A percentile compares a stretch with the other conserved stretches of the same genome.
Evolutionary conservation across 1,140 invertebrate species (phyloP).

Genomic region (Zophobas morio): DNA sequence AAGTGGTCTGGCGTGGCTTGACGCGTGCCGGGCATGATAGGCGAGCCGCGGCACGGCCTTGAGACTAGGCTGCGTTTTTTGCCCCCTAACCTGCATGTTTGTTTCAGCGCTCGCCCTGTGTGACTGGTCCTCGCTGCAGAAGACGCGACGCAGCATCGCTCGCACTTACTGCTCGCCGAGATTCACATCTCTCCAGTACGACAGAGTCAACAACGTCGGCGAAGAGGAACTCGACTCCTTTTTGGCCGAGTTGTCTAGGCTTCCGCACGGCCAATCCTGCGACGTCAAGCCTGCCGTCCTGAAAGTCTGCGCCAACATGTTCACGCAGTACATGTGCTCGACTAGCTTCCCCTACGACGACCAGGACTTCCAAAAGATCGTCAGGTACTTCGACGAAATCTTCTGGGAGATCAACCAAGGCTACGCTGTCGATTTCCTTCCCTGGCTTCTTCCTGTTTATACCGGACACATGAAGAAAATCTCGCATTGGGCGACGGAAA

Average conservation of each 20-base stretch:
- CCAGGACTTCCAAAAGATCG: constrained; percentile 75
- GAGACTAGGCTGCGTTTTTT: constrained; percentile 57
- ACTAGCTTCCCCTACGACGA: constrained; percentile 80
- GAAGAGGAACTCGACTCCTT: constrained; percentile 74
- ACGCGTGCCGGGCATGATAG: constrained; percentile 54
- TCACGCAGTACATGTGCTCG: constrained; percentile 88
- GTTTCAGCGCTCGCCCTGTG: constrained; percentile 87
- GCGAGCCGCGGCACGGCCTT: constrained; percentile 51
- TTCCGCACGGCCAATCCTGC: constrained; percentile 66
- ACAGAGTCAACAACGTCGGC: constrained; percentile 77
- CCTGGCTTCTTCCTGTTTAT: constrained; percentile 84
- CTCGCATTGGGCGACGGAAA: constrained; percentile 77
- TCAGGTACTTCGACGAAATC: constrained; percentile 85
- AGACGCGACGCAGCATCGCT: constrained; percentile 82
- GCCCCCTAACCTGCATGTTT: constrained; percentile 60
- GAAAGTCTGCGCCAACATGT: constrained; percentile 85
- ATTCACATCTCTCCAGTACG: constrained; percentile 78
- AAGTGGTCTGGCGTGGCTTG: constrained; percentile 53
- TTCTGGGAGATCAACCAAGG: constrained; percentile 94
- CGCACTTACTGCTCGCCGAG: constrained; percentile 84
- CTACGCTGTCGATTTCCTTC: constrained; percentile 90
- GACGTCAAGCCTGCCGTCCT: constrained; percentile 77
- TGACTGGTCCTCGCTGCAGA: constrained; percentile 88
- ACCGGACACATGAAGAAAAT: constrained; percentile 78
- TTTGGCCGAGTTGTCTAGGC: constrained; percentile 70